phyloP scores from a whole-genome alignment of 2,888 invertebrate genomes.

The Agonopterix arenella region DNA sequence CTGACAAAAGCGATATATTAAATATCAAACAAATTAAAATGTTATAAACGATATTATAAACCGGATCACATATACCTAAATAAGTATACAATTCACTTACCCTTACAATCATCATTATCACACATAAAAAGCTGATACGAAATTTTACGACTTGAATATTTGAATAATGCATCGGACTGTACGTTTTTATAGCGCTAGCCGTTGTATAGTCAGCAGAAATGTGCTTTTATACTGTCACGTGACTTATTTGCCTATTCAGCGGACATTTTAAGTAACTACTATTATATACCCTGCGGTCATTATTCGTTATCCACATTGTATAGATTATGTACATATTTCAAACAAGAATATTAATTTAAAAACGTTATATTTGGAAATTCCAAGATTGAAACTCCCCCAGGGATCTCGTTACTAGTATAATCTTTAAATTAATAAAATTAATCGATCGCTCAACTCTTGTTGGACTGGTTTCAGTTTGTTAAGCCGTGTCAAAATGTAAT shows the following conservation, averaged over 20 bases:
- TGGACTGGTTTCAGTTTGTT: constrained; percentile 46
- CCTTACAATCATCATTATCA: too few species aligned
- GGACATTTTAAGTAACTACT: constrained; percentile 10
- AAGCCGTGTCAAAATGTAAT: constrained; percentile 55
- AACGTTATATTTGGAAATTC: constrained; percentile 6
- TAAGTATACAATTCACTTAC: too few species aligned
- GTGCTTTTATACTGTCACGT: constrained; percentile 46
- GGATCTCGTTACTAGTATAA: constrained; percentile 18
- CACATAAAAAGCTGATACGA: background rate
- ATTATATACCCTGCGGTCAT: constrained; percentile 16
- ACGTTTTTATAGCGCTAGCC: constrained; percentile 28
- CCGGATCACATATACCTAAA: too few species aligned
- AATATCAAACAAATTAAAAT: too few species aligned
- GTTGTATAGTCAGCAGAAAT: constrained; percentile 35
- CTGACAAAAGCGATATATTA: too few species aligned
- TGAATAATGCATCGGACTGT: constrained; percentile 30
- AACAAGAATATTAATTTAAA: constrained; percentile 6
- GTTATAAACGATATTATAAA: too few species aligned
- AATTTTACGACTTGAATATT: background rate
- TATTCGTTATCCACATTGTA: background rate
- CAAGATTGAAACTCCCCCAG: background rate
- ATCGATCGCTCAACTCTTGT: constrained; percentile 31
- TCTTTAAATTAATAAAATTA: constrained; percentile 43
- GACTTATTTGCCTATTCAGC: constrained; percentile 35
- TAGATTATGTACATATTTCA: background rate